phyloP scores from a whole-genome alignment of 2,113 vertebrate species.

The Dipodomys merriami region DNA sequence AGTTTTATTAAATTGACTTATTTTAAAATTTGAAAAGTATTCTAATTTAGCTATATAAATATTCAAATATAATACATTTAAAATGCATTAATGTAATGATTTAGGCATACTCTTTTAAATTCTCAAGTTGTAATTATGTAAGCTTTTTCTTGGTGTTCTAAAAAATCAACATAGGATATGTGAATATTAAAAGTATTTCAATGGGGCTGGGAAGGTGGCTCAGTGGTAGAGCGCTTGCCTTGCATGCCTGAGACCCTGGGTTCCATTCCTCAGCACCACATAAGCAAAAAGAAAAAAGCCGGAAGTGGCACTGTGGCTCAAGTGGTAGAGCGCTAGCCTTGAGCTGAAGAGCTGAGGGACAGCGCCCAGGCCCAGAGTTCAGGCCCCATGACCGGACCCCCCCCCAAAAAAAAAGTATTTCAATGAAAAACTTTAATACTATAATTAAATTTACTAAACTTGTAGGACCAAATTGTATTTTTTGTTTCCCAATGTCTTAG shows the following conservation, averaged over 20 bases:
- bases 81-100: not conserved
- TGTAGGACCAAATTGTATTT: not conserved
- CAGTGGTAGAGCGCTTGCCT: too few relatives aligned
- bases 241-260: too few relatives aligned
- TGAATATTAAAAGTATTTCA: too few relatives aligned
- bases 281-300: too few relatives aligned
- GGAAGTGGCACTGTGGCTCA: too few relatives aligned
- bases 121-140: not conserved
- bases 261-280: too few relatives aligned
- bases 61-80: conserved; percentile 8
- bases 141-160: conserved; percentile 4
- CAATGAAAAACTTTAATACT: conserved; percentile 3
- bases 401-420: not conserved
- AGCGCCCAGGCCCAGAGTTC: too few relatives aligned
- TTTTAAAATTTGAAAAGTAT: not conserved
- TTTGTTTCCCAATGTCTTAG: conserved; percentile 51
- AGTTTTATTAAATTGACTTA: conserved; percentile 13
- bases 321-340: too few relatives aligned
- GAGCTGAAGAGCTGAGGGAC: too few relatives aligned
- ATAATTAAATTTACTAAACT: conserved; percentile 35
- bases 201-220: not conserved
- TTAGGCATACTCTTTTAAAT: not conserved
- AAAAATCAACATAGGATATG: not conserved
- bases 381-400: too few relatives aligned
- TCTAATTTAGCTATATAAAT: conserved; percentile 13